These are phyloP conservation scores for Canis aureus DNA, from an alignment of 2,113 vertebrate genomes.

Conservation along the genomic window DNA sequence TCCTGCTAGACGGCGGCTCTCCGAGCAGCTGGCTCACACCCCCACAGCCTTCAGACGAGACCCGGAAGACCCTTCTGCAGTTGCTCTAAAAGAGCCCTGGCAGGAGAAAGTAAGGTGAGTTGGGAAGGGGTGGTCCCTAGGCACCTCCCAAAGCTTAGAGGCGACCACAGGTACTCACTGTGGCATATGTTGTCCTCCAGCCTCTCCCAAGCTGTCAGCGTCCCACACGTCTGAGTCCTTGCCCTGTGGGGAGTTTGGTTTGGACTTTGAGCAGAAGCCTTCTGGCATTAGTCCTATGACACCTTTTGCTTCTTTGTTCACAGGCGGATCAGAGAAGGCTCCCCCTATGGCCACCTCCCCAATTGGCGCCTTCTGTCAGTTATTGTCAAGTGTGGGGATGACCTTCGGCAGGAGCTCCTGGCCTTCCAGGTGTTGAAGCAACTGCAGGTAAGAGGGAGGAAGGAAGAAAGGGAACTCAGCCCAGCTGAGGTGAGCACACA, in stretches of 20 bases:
- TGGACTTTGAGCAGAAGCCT: background rate
- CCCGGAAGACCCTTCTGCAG: conserved; percentile 96
- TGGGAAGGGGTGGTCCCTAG: rapidly evolving
- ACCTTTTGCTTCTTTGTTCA: background rate
- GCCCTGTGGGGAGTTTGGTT: background rate
- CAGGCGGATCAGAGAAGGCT: conserved; percentile 96
- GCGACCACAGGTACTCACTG: rapidly evolving
- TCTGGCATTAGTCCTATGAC: background rate
- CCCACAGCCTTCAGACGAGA: conserved; percentile 95
- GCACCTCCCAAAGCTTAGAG: background rate
- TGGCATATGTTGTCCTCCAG: background rate
- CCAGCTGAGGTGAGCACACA: background rate
- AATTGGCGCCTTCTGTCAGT: conserved; percentile 96
- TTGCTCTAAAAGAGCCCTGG: conserved; percentile 99
- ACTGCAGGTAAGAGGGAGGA: conserved; percentile 90
- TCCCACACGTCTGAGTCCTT: background rate
- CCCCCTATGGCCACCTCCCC: conserved; percentile 96
- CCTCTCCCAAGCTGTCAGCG: background rate
- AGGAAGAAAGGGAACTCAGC: background rate
- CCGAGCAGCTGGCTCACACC: conserved; percentile 96
- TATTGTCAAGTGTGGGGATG: conserved; percentile 98
- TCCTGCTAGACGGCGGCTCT: conserved; percentile 92
- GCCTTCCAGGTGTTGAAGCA: conserved; percentile 97
- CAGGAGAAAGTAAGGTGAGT: conserved; percentile 96
- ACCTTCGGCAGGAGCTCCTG: conserved; percentile 96